These are phyloP conservation scores for Stenopsyche tienmushanensis DNA, from an alignment of 1,140 invertebrate genomes.

Conservation along the genomic window DNA sequence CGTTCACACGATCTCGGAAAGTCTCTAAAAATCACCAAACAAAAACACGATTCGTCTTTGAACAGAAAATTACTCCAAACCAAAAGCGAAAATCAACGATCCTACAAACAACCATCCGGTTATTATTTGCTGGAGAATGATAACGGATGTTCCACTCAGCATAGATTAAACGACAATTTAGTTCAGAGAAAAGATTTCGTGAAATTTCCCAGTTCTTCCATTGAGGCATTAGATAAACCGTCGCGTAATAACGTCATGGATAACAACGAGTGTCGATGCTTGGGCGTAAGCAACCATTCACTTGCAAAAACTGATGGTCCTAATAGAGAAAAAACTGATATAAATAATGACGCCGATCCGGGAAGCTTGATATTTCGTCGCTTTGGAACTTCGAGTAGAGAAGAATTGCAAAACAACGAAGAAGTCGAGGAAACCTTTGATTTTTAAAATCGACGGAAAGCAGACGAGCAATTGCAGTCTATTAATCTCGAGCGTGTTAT, in stretches of 20 bases:
- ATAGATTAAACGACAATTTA: not conserved
- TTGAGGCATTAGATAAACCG: conserved; percentile 19
- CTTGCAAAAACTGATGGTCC: conserved; percentile 25
- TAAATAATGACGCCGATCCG: conserved; percentile 12
- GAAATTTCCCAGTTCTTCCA: conserved; percentile 21
- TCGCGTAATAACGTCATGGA: conserved; percentile 2
- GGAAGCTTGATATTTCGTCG: conserved; percentile 19
- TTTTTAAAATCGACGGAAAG: conserved; percentile 24
- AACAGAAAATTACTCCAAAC: conserved; percentile 27
- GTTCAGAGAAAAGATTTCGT: conserved; percentile 13
- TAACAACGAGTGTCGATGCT: conserved; percentile 24
- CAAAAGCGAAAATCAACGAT: conserved; percentile 28
- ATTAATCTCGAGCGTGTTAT: not conserved
- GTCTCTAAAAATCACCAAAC: conserved; percentile 19
- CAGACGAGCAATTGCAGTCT: not conserved
- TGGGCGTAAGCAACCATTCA: conserved; percentile 31
- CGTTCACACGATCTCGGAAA: conserved; percentile 31
- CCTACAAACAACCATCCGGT: conserved; percentile 13
- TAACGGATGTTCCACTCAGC: not conserved
- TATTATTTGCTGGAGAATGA: conserved; percentile 35
- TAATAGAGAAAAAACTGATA: conserved; percentile 23
- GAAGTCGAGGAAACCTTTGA: conserved; percentile 39
- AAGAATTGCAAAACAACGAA: conserved; percentile 27
- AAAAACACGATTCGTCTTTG: conserved; percentile 15
- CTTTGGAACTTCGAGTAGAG: conserved; percentile 26